Base-by-base conservation (phyloP, 2,888 invertebrate genomes). In the Cryptocephalus primarius region DNA sequence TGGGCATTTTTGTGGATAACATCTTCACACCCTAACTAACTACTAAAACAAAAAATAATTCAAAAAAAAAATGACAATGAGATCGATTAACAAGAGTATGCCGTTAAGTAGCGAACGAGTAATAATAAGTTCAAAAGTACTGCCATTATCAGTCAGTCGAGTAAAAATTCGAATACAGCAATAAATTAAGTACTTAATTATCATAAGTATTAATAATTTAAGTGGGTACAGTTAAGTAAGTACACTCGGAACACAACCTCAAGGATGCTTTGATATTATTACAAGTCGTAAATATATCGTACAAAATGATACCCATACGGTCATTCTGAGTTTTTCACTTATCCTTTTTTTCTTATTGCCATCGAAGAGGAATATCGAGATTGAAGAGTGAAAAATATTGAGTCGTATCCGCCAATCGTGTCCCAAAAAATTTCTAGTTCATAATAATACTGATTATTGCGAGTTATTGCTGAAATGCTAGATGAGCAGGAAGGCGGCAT, bases 391-490 rank as follows among this genome's bases (percentile, higher is more conserved):
- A 22, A 22, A 2, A 22, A 22, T 4, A 22, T 22, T 22, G 22
- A 22, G 22, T 22, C 22, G 22, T 22, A 22, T 22, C 22, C 22
- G 22, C 22, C 6, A 22, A 22, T 22, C 22, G 22, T 22, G 22
- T 22, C 22, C 22, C 22, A 22, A 22, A 22, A 22, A 22, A 36
- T 36, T 36, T 36, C 36, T n/a, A 12, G 12, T 11, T 11, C 12
- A 11, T 36, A 36, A 36, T 71, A 71, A 71, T 71, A 71, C 72
- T 71, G 72, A 69, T 72, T 73, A 73, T 73, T 73, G 73, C 73
- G 70, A 72, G 71, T 72, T 72, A 72, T 73, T 73, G 73, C 73
- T 72, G 52, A 69, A 68, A 68, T 67, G 67, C 68, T 65, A 64
- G 61, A 66, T 67, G 69, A 66, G 68, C 66, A 64, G 61, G 60